Evolutionary conservation across 2,113 vertebrate genomes (phyloP), one percentile per base, ranked within the genome.

Genomic region (Cochlearius cochlearius): DNA sequence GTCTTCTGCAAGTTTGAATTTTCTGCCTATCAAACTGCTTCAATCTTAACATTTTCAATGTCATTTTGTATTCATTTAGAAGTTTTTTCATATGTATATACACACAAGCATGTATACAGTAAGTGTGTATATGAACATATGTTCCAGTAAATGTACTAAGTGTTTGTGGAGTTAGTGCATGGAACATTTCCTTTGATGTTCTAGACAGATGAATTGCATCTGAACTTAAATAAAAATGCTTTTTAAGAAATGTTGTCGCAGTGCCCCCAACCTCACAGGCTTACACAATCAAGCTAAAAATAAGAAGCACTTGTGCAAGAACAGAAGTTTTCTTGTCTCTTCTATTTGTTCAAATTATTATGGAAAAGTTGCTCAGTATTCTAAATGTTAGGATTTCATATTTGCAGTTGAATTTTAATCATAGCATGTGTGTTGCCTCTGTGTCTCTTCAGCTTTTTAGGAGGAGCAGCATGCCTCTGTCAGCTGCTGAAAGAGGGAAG

Each of bases 141-240:
- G 66, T 77, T 75, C 23, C 36, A 9, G 22, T 95, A 95, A 85
- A 39, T 60, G 68, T 94, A 17, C 55, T 30, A 20, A 78, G 52
- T 96, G 95, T 95, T 95, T 86, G 94, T 96, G 87, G 80, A 74
- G 26, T 89, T 80, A 94, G 95, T 97, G 96, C 97, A 97, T 98
- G 94, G 49, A 84, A 50, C 30, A 17, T 88, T 87, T 79, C 56
- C 12, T 75, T 87, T 89, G 15, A 27, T 84, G 26, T 96, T 59
- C 41, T 64, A 67, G 75, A 26, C 18, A 95, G 73, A 34, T 88
- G 32, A 88, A 76, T 87, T 84, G 32, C 75, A 81, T 71, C 38
- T 88, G 39, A 75, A 71, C 41, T 39, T 67, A 3, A 50, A 17
- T 15, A 62, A 79, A 81, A 90, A 29, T 2, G 4, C 30, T 75